Percentiles rank a stretch among this genome's conserved stretches.
These are phyloP conservation scores for Tipula confusa DNA, from an alignment of 2,888 invertebrate species.

Conservation along the genomic window DNA sequence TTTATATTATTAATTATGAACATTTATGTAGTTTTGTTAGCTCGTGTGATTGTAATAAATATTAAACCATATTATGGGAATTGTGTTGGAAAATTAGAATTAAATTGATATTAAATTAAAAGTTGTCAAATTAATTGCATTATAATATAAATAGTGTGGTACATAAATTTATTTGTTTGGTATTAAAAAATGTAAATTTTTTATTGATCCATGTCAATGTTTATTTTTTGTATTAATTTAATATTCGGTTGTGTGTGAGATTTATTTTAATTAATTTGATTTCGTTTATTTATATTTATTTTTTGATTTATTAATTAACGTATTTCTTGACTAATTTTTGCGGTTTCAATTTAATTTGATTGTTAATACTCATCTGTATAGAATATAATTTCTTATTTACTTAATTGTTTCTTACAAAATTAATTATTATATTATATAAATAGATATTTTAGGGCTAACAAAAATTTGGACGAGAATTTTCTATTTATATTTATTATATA, in stretches of 20 bases:
- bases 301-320: not conserved
- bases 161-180: not conserved
- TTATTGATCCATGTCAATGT: not conserved
- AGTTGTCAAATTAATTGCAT: not conserved
- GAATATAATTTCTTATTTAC: not conserved
- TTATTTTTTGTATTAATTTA: not conserved
- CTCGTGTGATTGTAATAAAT: not conserved
- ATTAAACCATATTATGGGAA: not conserved
- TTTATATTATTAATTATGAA: slow-evolving; percentile 8
- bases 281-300: not conserved
- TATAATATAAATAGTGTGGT: not conserved
- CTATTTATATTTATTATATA: not conserved
- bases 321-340: not conserved
- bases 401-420: not conserved
- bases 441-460: not conserved
- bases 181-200: not conserved
- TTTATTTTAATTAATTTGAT: slow-evolving; percentile 8
- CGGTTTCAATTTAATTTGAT: not conserved
- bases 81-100: not conserved
- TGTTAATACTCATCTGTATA: not conserved
- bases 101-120: not conserved
- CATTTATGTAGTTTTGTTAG: not conserved
- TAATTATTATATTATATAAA: not conserved
- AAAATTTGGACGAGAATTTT: not conserved
- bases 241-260: not conserved